Evolutionary conservation across 1,140 invertebrate genomes (phyloP), one percentile per base, ranked within the genome.

Genomic region (Wiebesia pumilae): DNA sequence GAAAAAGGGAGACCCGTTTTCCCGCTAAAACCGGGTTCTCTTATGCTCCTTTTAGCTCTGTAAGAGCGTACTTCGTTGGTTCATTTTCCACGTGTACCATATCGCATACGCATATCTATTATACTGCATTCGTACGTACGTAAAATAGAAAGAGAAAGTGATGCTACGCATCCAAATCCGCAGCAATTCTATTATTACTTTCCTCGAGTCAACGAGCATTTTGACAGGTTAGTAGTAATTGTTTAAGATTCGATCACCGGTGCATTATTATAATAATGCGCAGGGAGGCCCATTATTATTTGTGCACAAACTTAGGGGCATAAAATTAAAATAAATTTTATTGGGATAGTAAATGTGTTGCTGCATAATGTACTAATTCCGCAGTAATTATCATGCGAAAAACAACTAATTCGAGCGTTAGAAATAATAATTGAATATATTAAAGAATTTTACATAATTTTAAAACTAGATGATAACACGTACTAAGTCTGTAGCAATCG

Each of bases 1-100:
- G 69, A 71, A 33, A 71, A 33, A 73, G 69, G n/a, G 35, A 80
- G 85, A 89, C 89, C 85, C 87, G 89, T 89, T 89, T 87, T 86
- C 47, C 77, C 54, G 79, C 73, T 78, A 40, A 58, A 24, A 30
- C 24, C 75, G 30, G 40, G 43, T 79, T 54, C 33, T 79, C 27
- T 21, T 58, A 21, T 58, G n/a, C 6, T 58, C 19, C 51, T 54
- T 14, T 58, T 38, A 47, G n/a, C 33, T 24, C 3, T 80, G 30
- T 35, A 40, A 16, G 4, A 30, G 0, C 43, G 0, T 67, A 30
- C 27, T 38, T 81, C 21, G 0, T 62, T 62, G 24, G 3, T 62
- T 81, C 16, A 33, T 51, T 38, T n/a, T n/a, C n/a, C n/a, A n/a
- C n/a, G n/a, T n/a, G n/a, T n/a, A n/a, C n/a, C n/a, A n/a, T n/a